These are phyloP conservation scores for Chloroceryle aenea DNA, from an alignment of 2,113 vertebrate species.

Conservation along the genomic window DNA sequence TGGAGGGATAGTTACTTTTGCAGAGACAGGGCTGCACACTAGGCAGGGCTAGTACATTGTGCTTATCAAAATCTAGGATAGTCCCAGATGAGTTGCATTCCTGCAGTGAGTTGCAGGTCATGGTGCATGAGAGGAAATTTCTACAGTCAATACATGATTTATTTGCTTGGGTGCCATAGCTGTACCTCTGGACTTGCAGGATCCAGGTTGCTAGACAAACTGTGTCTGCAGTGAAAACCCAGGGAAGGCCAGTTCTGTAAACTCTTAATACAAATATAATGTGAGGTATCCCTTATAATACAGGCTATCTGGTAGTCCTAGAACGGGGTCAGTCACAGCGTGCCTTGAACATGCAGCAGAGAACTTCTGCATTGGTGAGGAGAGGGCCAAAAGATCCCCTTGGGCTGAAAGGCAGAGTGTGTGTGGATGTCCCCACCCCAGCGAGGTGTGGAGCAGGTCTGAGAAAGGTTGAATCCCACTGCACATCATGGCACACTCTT, in stretches of 20 bases:
- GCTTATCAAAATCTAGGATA: neutral
- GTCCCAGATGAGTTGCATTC: neutral
- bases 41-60: neutral
- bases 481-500: neutral
- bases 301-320: neutral
- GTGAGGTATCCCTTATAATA: neutral
- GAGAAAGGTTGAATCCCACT: neutral
- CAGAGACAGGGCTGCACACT: neutral
- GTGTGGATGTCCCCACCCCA: rapidly evolving
- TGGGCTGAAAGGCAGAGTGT: neutral
- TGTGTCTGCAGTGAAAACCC: neutral
- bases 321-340: rapidly evolving
- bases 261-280: neutral
- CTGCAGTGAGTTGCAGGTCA: neutral
- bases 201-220: neutral
- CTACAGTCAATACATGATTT: neutral
- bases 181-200: neutral
- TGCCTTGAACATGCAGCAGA: neutral
- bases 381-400: neutral
- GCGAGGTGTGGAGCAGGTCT: neutral
- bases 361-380: neutral
- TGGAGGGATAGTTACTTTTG: neutral
- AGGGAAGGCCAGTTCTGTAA: neutral
- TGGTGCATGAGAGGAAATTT: neutral
- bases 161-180: neutral